Base-by-base conservation (phyloP, 2,797 vertebrate species). In the Coccyzus lansbergi region DNA sequence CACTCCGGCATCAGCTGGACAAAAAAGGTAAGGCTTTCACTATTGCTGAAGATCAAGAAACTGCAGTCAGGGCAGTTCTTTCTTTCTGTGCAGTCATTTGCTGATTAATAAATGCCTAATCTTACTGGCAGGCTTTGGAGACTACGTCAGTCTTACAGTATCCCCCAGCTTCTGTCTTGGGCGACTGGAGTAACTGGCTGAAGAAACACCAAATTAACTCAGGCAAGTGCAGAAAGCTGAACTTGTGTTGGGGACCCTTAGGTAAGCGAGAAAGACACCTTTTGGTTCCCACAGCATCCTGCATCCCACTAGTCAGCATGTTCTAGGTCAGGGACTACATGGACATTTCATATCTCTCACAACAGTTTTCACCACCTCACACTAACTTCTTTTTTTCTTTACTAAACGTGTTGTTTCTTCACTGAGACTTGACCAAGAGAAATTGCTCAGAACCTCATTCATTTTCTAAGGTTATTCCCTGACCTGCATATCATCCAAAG, bases 201-300 rank as follows among this genome's bases (percentile, higher is more conserved):
- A 33, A 68, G 38, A 56, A 86, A 49, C 31, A 70, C 8, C 29
- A 9, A 34, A 79, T 11, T 17, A 52, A 67, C 12, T 52, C 11
- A n/a, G 24, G 34, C 40, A 69, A 28, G 33, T 3, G 2, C 8
- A 36, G 17, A 78, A 42, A 76, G 48, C 17, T 62, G 25, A 51
- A 64, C 20, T 25, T 77, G 49, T 52, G 15, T 0, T 55, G 25
- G 18, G 12, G 38, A 72, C 12, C 28, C 33, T 68, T 25, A 40
- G 0, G 1, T 13, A 49, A 12, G 31, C 3, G 1, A 85, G 34
- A 28, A 75, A 38, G 55, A 75, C 20, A 34, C 5, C 5, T 42
- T 62, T 28, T 1, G 1, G 19, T 15, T 70, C 26, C 34, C 44
- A 59, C 10, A 80, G 46, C 14, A 70, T 16, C 56, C 52, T 48